phyloP scores from a whole-genome alignment of 2,888 invertebrate species.

The Hyposoter dolosus region DNA sequence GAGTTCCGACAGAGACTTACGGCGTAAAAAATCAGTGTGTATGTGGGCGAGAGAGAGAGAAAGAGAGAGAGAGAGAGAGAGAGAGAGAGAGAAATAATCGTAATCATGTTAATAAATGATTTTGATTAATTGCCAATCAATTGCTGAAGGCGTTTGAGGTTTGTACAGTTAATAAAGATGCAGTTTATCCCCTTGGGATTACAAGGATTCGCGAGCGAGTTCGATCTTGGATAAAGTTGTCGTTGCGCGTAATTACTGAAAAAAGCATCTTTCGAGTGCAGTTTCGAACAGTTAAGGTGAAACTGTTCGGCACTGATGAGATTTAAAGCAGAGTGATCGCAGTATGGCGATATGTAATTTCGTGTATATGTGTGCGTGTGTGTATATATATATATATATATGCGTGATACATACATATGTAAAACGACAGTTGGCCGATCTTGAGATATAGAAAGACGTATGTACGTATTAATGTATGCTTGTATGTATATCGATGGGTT shows the following conservation, averaged over 20 bases:
- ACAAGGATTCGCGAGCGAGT: not conserved
- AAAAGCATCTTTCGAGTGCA: not conserved
- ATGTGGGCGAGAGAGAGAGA: not conserved
- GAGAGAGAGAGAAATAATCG: not conserved
- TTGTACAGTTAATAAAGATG: not conserved
- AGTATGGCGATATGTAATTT: not conserved
- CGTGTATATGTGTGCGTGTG: not conserved
- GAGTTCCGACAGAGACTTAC: slow-evolving; percentile 31
- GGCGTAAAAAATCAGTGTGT: slow-evolving; percentile 1
- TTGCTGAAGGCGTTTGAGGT: not conserved
- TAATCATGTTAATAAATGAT: slow-evolving; percentile 33
- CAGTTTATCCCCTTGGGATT: not conserved
- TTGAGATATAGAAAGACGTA: slow-evolving; percentile 2
- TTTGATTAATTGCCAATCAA: not conserved
- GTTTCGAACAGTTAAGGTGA: not conserved
- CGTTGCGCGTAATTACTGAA: not conserved
- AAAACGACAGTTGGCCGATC: not conserved
- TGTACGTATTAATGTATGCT: slow-evolving; percentile 15
- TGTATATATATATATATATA: not conserved
- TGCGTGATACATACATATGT: not conserved
- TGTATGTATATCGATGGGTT: slow-evolving; percentile 30
- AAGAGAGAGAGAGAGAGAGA: not conserved
- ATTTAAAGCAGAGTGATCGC: slow-evolving; percentile 7
- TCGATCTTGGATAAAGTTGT: not conserved
- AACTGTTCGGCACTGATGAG: slow-evolving; percentile 11